phyloP scores from a whole-genome alignment of 2,113 vertebrate genomes.

The Serilophus lunatus region DNA sequence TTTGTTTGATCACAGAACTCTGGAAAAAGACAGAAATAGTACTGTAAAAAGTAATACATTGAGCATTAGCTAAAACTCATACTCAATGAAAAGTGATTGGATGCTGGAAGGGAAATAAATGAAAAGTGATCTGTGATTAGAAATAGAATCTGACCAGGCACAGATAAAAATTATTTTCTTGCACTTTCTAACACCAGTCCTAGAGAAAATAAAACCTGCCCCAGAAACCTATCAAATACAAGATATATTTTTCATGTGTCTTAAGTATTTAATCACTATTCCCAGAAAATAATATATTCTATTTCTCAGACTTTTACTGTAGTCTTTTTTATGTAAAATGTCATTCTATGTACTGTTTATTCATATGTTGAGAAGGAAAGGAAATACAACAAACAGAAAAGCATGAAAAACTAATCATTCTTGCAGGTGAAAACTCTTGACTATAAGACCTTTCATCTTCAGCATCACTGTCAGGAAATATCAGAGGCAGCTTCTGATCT shows the following conservation, averaged over 20 bases:
- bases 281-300: neutral
- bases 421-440: neutral
- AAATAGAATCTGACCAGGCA: neutral
- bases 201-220: no score
- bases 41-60: neutral
- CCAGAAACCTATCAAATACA: neutral
- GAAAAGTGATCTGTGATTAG: neutral
- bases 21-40: neutral
- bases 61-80: neutral
- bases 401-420: neutral
- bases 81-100: neutral
- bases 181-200: no score
- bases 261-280: neutral
- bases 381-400: neutral
- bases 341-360: neutral
- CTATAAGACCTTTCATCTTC: neutral
- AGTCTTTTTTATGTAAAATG: neutral
- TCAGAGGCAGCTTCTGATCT: neutral
- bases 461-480: neutral
- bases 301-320: neutral
- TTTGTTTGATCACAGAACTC: neutral
- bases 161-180: neutral
- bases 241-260: neutral
- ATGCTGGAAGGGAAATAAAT: neutral
- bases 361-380: neutral